Base-by-base conservation (phyloP, 2,888 invertebrate genomes). In the Agriopis aurantiaria region DNA sequence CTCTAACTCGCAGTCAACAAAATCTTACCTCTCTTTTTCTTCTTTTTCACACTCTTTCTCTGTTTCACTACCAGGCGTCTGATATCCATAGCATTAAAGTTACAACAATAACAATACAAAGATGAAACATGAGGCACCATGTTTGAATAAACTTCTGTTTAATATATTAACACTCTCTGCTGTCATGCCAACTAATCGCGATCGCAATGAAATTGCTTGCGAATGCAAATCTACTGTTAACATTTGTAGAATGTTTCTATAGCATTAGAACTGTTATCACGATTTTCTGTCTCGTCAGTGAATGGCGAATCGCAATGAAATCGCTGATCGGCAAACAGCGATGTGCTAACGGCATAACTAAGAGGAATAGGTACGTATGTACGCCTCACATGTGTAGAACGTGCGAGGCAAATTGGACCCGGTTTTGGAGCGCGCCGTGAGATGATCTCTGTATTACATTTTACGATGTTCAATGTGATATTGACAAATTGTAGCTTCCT, bases 401-500 rank as follows among this genome's bases (percentile, higher is more conserved):
- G 33, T 43, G 66, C 71, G 66, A 59, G 75, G 83, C 84, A 85
- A 85, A 85, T 85, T 86, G 83, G 78, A 75, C 73, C 75, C 74
- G 73, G 72, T 60, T 68, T 51, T 17, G 55, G 61, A 63, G 52
- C 58, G 59, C 17, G 23, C 71, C 77, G 65, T 65, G 72, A 76
- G 77, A 76, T 75, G 73, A 71, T 70, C 65, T 49, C 69, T 75
- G 77, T 79, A 79, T 83, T 80, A 81, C 77, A 79, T 80, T 82
- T 76, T 75, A 75, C 72, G 73, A 72, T 68, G 68, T 58, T 63
- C 70, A 68, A 56, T 68, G 73, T 69, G 63, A 57, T 74, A 68
- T 71, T 71, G 71, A 68, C 71, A 71, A 67, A 72, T 74, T 75
- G 72, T 69, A 58, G 71, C 68, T 71, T 73, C 72, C 69, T 67